Evolutionary conservation across 2,797 vertebrate genomes (phyloP).

Genomic region (Florisuga fusca): DNA sequence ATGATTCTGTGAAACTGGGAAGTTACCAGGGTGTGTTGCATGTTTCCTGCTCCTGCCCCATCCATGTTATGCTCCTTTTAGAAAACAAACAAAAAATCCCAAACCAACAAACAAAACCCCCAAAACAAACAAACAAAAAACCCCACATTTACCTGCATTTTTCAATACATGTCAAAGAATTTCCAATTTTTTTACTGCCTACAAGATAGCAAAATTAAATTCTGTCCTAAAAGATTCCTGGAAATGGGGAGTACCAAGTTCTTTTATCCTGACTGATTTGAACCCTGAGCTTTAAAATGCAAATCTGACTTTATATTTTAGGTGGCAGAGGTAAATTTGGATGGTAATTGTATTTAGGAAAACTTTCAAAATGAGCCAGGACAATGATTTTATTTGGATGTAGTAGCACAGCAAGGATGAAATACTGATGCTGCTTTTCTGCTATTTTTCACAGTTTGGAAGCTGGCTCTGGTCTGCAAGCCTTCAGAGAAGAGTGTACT

Average conservation of each 20-base stretch:
- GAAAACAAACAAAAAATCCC: not conserved
- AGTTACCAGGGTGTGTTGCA: not conserved
- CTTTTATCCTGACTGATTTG: not conserved
- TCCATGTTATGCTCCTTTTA: not conserved
- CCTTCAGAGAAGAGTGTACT: not conserved
- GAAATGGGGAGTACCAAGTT: not conserved
- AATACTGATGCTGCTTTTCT: not conserved
- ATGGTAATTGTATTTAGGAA: not conserved
- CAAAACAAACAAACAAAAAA: no score
- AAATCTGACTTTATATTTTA: not conserved
- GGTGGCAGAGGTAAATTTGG: not conserved
- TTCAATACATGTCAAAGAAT: not conserved
- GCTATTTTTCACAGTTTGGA: not conserved
- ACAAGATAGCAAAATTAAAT: not conserved
- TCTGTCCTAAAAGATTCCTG: not conserved
- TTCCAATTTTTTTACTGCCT: not conserved
- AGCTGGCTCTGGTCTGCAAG: not conserved
- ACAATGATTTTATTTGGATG: not conserved
- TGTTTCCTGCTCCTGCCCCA: not conserved
- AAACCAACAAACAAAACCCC: no score
- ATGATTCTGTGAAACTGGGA: no score
- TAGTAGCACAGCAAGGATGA: not conserved
- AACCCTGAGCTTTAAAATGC: not conserved
- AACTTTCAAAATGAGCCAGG: not conserved
- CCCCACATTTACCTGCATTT: not conserved